Conservation (phyloP, 2,797 vertebrate genomes). For the Jordanella pulchra region DNA sequence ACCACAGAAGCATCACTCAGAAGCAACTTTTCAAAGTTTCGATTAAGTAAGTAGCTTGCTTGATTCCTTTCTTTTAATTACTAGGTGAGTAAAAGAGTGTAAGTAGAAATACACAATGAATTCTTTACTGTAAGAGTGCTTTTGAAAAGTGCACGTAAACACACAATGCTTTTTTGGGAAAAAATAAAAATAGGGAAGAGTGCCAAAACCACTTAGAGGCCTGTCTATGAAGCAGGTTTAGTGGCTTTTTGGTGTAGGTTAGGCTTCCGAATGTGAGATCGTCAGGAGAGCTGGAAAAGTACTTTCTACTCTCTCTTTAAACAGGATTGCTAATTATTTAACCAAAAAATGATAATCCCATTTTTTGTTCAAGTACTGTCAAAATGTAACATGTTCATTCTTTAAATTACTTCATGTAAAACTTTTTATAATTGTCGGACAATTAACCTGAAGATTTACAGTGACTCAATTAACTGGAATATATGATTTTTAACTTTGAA, state of each 20-base stretch:
- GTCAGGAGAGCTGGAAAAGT: too few species aligned
- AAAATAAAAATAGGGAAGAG: slow-evolving; percentile 51
- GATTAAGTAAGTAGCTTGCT: slow-evolving; percentile 53
- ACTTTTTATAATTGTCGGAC: neutral
- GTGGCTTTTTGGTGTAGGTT: neutral
- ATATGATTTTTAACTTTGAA: neutral
- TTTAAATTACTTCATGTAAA: neutral
- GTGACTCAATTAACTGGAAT: neutral
- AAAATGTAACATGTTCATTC: neutral
- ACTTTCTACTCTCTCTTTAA: neutral
- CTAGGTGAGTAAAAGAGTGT: slow-evolving; percentile 36
- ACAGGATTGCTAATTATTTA: neutral
- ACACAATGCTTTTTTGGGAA: slow-evolving; percentile 52
- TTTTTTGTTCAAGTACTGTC: neutral
- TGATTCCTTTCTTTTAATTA: slow-evolving; percentile 52
- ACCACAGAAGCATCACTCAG: slow-evolving; percentile 15
- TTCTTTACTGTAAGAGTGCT: slow-evolving; percentile 29
- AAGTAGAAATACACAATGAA: slow-evolving; percentile 51
- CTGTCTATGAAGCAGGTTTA: neutral
- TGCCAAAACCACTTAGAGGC: slow-evolving; percentile 55
- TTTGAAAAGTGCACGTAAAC: slow-evolving; percentile 54
- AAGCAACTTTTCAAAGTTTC: slow-evolving; percentile 29
- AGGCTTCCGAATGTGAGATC: neutral
- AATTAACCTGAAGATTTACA: neutral
- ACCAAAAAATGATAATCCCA: neutral